phyloP scores from a whole-genome alignment of 2,888 invertebrate genomes.

The Aproaerema taeniolella region DNA sequence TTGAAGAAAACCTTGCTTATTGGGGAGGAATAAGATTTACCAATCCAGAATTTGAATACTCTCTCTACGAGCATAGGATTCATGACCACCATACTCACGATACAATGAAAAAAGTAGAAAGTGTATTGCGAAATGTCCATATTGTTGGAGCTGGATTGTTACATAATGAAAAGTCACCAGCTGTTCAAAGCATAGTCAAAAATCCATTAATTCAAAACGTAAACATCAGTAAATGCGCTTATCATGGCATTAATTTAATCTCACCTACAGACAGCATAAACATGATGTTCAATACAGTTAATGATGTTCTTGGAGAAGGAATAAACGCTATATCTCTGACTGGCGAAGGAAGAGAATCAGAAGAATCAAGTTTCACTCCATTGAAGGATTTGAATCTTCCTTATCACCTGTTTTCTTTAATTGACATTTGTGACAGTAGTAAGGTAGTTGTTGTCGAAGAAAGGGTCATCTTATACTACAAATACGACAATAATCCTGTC shows the following conservation, averaged over 20 bases:
- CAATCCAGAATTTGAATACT: constrained; percentile 92
- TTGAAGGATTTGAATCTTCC: constrained; percentile 89
- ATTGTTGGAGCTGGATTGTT: constrained; percentile 96
- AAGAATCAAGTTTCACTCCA: constrained; percentile 92
- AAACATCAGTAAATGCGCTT: constrained; percentile 89
- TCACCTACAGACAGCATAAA: constrained; percentile 91
- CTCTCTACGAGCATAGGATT: constrained; percentile 86
- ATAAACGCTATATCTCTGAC: constrained; percentile 93
- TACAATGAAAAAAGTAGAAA: constrained; percentile 82
- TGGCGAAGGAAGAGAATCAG: constrained; percentile 93
- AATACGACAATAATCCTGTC: constrained; percentile 96
- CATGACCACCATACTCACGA: constrained; percentile 90
- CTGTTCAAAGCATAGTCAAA: constrained; percentile 92
- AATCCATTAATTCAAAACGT: constrained; percentile 90
- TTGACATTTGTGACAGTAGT: constrained; percentile 97
- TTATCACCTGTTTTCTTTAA: constrained; percentile 93
- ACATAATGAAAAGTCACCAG: constrained; percentile 96
- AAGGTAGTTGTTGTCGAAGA: constrained; percentile 95
- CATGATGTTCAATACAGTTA: constrained; percentile 84
- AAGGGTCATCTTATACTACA: constrained; percentile 94
- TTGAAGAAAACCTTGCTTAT: constrained; percentile 82
- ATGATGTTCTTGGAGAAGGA: constrained; percentile 92
- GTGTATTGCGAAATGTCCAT: constrained; percentile 86
- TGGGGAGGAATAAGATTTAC: constrained; percentile 99
- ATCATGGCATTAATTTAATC: constrained; percentile 94